A percentile compares a stretch with the other conserved stretches of the same genome.
phyloP scores from a whole-genome alignment of 2,888 invertebrate species.

The Mongoloraphidia duomilia region DNA sequence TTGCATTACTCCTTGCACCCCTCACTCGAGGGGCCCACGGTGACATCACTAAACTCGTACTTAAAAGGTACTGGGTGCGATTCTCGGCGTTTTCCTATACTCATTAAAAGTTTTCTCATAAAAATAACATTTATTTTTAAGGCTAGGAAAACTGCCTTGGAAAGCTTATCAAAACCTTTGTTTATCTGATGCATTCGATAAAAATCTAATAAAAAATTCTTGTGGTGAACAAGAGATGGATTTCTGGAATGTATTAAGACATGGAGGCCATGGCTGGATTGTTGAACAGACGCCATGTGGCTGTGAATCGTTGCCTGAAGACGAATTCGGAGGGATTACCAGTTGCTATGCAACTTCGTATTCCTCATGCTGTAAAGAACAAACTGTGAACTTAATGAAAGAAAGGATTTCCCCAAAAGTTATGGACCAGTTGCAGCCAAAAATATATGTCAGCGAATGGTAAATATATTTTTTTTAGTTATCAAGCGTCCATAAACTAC shows the following conservation, averaged over 20 bases:
- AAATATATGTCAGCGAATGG: conserved; percentile 37
- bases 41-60: too few relatives aligned
- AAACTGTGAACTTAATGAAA: conserved; percentile 29
- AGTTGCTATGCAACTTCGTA: conserved; percentile 41
- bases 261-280: conserved; percentile 31
- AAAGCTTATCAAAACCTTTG: conserved; percentile 30
- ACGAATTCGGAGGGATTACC: conserved; percentile 27
- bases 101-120: too few relatives aligned
- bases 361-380: conserved; percentile 30
- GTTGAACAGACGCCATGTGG: conserved; percentile 35
- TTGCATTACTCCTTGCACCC: too few relatives aligned
- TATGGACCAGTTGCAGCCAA: conserved; percentile 34
- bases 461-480: conserved; percentile 2
- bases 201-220: conserved; percentile 36
- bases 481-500: too few relatives aligned
- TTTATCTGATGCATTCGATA: conserved; percentile 27
- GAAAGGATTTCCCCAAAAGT: conserved; percentile 29
- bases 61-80: too few relatives aligned
- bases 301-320: conserved; percentile 27
- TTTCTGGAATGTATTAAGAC: conserved; percentile 28
- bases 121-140: too few relatives aligned
- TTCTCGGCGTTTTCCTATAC: too few relatives aligned
- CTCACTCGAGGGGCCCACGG: too few relatives aligned
- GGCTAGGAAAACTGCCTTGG: conserved; percentile 24
- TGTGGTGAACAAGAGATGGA: conserved; percentile 28